Percentiles rank a stretch among this genome's conserved stretches.
phyloP scores from a whole-genome alignment of 2,888 invertebrate genomes.

The Notodonta dromedarius region DNA sequence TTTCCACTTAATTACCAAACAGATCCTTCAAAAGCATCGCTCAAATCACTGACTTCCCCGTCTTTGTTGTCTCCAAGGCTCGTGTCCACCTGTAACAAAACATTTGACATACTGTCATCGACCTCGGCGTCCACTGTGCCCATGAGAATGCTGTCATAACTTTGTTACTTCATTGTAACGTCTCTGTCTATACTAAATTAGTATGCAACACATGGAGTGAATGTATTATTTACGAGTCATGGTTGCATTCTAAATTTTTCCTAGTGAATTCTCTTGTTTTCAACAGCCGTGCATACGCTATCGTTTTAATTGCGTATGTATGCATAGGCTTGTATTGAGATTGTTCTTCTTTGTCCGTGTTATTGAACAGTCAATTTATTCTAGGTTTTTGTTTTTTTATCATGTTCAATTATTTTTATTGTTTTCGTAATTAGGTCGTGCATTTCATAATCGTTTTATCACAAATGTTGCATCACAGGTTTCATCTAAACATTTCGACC shows the following conservation, averaged over 20 bases:
- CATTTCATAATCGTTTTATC: neutral
- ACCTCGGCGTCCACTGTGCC: slow-evolving; percentile 24
- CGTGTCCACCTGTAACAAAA: slow-evolving; percentile 18
- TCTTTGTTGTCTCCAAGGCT: neutral
- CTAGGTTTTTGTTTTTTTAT: neutral
- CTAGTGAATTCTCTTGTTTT: neutral
- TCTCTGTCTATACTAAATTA: neutral
- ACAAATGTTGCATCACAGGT: neutral
- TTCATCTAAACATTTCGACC: neutral
- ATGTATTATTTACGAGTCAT: slow-evolving; percentile 1
- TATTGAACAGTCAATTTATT: neutral
- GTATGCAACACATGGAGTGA: slow-evolving; percentile 4
- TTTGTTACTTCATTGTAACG: slow-evolving; percentile 1
- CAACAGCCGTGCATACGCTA: neutral
- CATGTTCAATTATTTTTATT: no score
- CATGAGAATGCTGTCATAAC: slow-evolving; percentile 6
- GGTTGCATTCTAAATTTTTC: neutral
- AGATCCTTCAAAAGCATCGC: neutral
- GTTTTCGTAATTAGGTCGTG: no score
- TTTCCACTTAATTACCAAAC: neutral
- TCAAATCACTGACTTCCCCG: neutral
- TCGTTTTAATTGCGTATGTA: neutral
- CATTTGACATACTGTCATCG: slow-evolving; percentile 27
- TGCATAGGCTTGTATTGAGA: neutral
- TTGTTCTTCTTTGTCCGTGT: neutral